These are phyloP conservation scores for Pangasius larnaudii DNA, from an alignment of 2,797 vertebrate species.

Conservation along the genomic window DNA sequence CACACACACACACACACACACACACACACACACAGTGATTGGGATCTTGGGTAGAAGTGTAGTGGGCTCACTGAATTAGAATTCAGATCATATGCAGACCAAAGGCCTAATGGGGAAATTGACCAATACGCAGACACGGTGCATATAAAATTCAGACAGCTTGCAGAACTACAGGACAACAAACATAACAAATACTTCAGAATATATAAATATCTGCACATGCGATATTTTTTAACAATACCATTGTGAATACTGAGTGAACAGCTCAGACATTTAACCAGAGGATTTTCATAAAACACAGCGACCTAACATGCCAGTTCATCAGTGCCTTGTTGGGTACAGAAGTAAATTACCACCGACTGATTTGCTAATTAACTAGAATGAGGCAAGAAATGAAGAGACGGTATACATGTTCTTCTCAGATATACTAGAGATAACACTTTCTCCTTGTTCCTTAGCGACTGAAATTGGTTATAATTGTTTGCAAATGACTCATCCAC, in stretches of 20 bases:
- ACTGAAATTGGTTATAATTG: conserved; percentile 64
- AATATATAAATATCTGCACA: background rate
- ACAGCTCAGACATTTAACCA: background rate
- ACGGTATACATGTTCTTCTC: conserved; percentile 35
- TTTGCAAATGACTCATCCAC: conserved; percentile 62
- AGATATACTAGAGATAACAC: conserved; percentile 51
- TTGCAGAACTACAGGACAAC: background rate
- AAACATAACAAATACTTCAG: background rate
- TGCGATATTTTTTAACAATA: background rate
- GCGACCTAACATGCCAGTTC: background rate
- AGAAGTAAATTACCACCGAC: conserved; percentile 46
- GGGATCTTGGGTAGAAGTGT: conserved; percentile 27
- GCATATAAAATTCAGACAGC: conserved; percentile 3
- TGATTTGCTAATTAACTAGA: conserved; percentile 48
- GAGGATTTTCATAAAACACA: background rate
- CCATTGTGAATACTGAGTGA: background rate
- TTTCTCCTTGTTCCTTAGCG: conserved; percentile 60
- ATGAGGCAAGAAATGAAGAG: conserved; percentile 38
- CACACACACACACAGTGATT: conserved; percentile 50
- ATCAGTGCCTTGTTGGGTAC: conserved; percentile 13
- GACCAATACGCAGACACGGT: background rate
- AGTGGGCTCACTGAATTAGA: conserved; percentile 33
- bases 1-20: conserved; percentile 30
- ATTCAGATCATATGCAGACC: conserved; percentile 33
- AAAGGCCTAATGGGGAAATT: conserved; percentile 22